A percentile compares a stretch with the other conserved stretches of the same genome.
phyloP scores from a whole-genome alignment of 1,140 invertebrate species.

The Steinernema feltiae region DNA sequence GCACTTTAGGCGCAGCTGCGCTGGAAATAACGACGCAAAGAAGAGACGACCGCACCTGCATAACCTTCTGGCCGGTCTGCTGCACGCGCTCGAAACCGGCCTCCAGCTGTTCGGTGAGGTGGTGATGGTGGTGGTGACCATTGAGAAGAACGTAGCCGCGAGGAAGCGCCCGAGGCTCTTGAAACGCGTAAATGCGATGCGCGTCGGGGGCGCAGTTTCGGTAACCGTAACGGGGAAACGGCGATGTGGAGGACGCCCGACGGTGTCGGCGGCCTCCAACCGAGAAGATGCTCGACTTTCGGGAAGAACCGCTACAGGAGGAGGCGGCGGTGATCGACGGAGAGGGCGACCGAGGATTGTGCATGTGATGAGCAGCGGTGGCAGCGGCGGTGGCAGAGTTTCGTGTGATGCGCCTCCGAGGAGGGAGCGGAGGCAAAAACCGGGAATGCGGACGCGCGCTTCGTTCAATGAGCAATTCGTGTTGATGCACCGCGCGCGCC shows the following conservation, averaged over 20 bases:
- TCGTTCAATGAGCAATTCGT: slow-evolving; percentile 7
- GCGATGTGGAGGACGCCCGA: background rate
- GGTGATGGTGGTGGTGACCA: background rate
- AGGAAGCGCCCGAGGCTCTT: background rate
- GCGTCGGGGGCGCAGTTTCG: background rate
- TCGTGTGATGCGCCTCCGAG: background rate
- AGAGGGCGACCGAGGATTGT: background rate
- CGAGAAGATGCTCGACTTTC: background rate
- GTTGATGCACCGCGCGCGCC: no score
- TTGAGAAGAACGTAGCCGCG: background rate
- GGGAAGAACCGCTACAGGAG: background rate
- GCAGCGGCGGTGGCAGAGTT: background rate
- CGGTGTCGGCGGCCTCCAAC: background rate
- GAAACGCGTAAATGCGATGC: background rate
- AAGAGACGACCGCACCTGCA: background rate
- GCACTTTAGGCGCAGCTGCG: background rate
- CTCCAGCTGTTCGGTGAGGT: background rate
- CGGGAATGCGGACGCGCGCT: background rate
- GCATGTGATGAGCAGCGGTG: background rate
- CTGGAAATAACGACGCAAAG: background rate
- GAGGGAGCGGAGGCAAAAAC: background rate
- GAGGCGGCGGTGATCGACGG: background rate
- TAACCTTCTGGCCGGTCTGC: background rate
- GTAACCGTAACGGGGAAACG: slow-evolving; percentile 10
- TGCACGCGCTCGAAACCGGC: slow-evolving; percentile 1